Conservation (phyloP, 2,888 invertebrate species). For the Anorthoa munda region DNA sequence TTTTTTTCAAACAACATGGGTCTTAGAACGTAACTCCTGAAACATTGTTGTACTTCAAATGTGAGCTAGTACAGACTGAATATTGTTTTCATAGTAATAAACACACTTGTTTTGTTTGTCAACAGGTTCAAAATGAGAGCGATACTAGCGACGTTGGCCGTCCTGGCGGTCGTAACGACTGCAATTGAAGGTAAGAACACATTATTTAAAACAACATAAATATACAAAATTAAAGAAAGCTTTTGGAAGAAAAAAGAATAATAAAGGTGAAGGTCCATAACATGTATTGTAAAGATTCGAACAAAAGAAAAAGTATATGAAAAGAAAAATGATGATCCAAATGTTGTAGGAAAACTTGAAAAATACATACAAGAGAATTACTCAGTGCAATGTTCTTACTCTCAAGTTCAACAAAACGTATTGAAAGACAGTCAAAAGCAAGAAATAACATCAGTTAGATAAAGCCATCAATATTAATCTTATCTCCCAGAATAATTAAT, state of each 20-base stretch:
- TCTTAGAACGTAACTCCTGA: neutral
- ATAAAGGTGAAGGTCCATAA: neutral
- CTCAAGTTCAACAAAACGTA: neutral
- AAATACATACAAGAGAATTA: neutral
- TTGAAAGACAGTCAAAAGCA: neutral
- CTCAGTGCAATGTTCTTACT: neutral
- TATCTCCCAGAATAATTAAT: conserved; percentile 31
- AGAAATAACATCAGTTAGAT: conserved; percentile 8
- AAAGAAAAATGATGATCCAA: neutral
- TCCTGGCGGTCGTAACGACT: conserved; percentile 80
- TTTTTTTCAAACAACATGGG: neutral
- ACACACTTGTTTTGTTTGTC: conserved; percentile 65
- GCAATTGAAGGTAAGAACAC: conserved; percentile 80
- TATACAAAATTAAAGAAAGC: no score
- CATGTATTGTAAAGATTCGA: neutral
- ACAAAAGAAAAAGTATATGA: neutral
- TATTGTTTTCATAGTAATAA: neutral
- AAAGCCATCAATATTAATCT: conserved; percentile 17
- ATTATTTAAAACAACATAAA: no score
- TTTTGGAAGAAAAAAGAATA: neutral
- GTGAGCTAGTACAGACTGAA: neutral
- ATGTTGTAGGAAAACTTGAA: neutral
- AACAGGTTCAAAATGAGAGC: conserved; percentile 85
- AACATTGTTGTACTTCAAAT: no score
- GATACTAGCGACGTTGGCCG: conserved; percentile 86